phyloP scores from a whole-genome alignment of 2,888 invertebrate species.

The Hedychridium roseum region DNA sequence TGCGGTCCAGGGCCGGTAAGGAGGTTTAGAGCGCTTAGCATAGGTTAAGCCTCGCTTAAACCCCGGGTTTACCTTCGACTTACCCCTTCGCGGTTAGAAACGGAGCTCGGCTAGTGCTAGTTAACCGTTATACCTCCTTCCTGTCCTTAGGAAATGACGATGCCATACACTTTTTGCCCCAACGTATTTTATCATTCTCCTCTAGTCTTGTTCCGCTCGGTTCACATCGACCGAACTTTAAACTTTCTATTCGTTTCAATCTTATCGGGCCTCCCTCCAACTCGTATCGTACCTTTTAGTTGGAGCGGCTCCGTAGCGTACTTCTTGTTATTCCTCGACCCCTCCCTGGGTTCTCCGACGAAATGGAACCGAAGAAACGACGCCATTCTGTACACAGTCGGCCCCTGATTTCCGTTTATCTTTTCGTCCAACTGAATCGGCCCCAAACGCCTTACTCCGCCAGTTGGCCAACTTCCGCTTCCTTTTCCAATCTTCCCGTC shows the following conservation, averaged over 20 bases:
- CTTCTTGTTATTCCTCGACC: conserved; percentile 16
- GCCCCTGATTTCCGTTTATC: conserved; percentile 31
- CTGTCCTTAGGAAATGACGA: not conserved
- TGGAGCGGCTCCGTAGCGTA: not conserved
- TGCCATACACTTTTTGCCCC: conserved; percentile 1
- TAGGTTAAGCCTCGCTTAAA: conserved; percentile 58
- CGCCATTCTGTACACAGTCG: conserved; percentile 20
- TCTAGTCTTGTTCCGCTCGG: not conserved
- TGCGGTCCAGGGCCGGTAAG: conserved; percentile 45
- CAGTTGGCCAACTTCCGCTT: conserved; percentile 17
- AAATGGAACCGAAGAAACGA: conserved; percentile 26
- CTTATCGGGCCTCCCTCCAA: conserved; percentile 3
- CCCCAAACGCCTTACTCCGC: conserved; percentile 18
- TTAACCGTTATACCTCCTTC: conserved; percentile 28
- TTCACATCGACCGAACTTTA: too few species aligned
- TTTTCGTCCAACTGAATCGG: conserved; percentile 26
- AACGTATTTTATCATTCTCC: not conserved
- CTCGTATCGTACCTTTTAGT: too few species aligned
- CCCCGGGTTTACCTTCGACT: conserved; percentile 56
- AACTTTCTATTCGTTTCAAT: conserved; percentile 25
- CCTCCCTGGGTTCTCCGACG: conserved; percentile 17
- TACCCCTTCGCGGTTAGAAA: conserved; percentile 44
- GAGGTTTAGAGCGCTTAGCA: conserved; percentile 56
- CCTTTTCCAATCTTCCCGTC: conserved; percentile 47
- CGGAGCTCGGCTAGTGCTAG: conserved; percentile 30